Evolutionary conservation across 2,113 vertebrate species (phyloP).

Genomic region (Alouatta palliata): DNA sequence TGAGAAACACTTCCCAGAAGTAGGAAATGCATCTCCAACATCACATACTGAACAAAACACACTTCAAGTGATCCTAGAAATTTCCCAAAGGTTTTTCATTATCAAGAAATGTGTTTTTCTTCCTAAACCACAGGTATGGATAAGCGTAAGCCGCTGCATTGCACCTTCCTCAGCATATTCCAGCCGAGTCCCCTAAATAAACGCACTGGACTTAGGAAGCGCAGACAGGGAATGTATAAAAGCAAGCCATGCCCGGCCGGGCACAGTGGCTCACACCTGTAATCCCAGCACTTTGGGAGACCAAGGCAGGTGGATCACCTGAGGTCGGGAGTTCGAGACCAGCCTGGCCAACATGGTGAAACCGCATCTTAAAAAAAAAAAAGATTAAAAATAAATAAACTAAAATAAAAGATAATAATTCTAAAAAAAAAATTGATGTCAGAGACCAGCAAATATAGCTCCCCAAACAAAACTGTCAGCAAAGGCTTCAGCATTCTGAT

Average conservation of each 20-base stretch:
- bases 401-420: too few species aligned
- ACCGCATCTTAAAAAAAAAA: too few species aligned
- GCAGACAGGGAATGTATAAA: rapidly evolving
- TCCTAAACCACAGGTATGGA: not conserved
- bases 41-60: not conserved
- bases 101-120: not conserved
- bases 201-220: not conserved
- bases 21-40: not conserved
- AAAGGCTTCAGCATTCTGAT: not conserved
- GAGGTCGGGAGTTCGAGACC: too few species aligned
- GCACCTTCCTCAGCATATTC: not conserved
- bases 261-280: too few species aligned
- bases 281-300: too few species aligned
- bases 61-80: not conserved
- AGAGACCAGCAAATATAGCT: not conserved
- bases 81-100: not conserved
- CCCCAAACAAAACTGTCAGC: not conserved
- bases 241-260: rapidly evolving
- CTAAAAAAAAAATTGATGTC: not conserved
- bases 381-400: too few species aligned
- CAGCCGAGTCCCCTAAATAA: not conserved
- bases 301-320: too few species aligned
- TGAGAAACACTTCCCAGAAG: not conserved
- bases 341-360: too few species aligned
- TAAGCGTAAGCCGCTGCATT: not conserved